phyloP scores from a whole-genome alignment of 2,797 vertebrate genomes.

The Orestias chungarensis region DNA sequence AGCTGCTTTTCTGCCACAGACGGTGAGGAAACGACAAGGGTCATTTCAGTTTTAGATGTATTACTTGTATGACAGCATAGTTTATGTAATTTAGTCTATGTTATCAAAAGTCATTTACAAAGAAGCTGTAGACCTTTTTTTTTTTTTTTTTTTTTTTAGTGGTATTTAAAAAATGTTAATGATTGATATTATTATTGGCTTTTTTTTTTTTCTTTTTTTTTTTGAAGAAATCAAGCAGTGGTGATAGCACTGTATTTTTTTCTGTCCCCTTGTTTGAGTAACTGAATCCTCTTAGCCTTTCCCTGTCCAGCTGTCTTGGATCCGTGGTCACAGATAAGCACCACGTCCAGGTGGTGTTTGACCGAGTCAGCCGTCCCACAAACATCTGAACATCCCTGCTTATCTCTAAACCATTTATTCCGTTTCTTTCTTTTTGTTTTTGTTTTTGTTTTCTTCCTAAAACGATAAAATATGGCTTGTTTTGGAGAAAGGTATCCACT shows the following conservation, averaged over 20 bases:
- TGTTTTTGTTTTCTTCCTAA: neutral
- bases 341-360: slow-evolving; percentile 31
- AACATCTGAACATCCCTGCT: slow-evolving; percentile 7
- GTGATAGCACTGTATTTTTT: neutral
- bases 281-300: slow-evolving; percentile 35
- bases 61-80: too few relatives aligned
- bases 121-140: neutral
- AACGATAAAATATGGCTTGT: too few relatives aligned
- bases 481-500: too few relatives aligned
- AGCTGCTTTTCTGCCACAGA: slow-evolving; percentile 76
- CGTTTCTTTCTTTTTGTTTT: neutral
- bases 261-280: neutral
- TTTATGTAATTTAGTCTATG: too few relatives aligned
- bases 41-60: neutral
- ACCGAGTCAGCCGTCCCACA: slow-evolving; percentile 22
- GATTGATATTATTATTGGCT: neutral
- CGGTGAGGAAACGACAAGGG: slow-evolving; percentile 59
- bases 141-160: neutral
- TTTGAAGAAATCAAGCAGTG: neutral
- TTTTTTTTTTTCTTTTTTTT: too few relatives aligned
- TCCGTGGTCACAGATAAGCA: slow-evolving; percentile 19
- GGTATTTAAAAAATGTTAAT: neutral
- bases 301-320: neutral
- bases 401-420: slow-evolving; percentile 14
- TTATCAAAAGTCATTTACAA: neutral